Evolutionary conservation across 2,113 vertebrate genomes (phyloP).

Genomic region (Bos javanicus): DNA sequence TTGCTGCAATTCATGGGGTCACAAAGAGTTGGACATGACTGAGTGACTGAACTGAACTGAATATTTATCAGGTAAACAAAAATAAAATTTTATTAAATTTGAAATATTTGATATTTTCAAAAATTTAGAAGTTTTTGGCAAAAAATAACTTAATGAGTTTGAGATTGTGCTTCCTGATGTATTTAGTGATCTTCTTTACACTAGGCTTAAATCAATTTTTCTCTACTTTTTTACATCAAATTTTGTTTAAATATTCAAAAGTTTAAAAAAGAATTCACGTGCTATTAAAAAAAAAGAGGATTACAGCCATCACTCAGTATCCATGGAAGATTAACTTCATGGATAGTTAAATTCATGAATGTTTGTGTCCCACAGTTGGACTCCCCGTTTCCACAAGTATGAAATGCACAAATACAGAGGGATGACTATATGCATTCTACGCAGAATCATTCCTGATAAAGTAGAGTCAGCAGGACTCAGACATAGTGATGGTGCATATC

Average conservation of each 20-base stretch:
- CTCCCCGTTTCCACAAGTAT: not conserved
- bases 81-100: not conserved
- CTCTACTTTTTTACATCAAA: not conserved
- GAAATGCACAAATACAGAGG: not conserved
- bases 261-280: not conserved
- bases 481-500: accelerated
- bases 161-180: not conserved
- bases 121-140: not conserved
- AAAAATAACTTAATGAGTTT: not conserved
- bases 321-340: not conserved
- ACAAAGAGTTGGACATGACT: too few species aligned
- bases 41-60: too few species aligned
- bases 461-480: not conserved
- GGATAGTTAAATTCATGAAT: not conserved
- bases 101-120: not conserved
- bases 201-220: not conserved
- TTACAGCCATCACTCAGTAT: not conserved
- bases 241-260: not conserved
- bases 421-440: not conserved
- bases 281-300: not conserved
- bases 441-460: not conserved
- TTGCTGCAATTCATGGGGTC: too few species aligned
- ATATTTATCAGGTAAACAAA: not conserved
- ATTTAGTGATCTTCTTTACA: not conserved
- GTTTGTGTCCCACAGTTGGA: not conserved